Evolutionary conservation across 2,797 vertebrate species (phyloP), one percentile per base, ranked within the genome.

Genomic region (Sebastes wilsoni): DNA sequence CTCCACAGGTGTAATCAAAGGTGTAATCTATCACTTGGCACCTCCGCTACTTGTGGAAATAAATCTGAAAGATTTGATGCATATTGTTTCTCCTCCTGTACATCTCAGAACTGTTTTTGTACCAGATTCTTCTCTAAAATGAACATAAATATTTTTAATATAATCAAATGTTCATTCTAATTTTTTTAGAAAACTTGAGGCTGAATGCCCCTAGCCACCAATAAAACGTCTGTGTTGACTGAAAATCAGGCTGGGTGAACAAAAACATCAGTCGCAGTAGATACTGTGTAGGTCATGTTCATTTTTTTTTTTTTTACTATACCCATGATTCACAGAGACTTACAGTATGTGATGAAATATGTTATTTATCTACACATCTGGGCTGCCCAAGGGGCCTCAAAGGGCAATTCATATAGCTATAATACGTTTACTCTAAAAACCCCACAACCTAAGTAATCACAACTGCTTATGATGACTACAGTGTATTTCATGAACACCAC

Each of bases 301-400:
- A 62, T 46, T 46, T 18, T 46, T 46, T 46, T n/a, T 18, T 46
- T 22, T 64, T 13, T 2, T 25, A 55, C 6, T 25, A 66, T 34
- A 14, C 62, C 52, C 13, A n/a, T 66, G 12, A 10, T 27, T 55
- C 14, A n/a, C 49, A 66, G 38, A 75, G 18, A 75, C 55, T 55
- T 58, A 38, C 65, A 55, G 22, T 20, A 6, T 72, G 27, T 79
- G 38, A 76, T 68, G 30, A 52, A 18, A 61, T 25, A 30, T 11
- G 69, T 38, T 55, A 73, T 85, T 79, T 66, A 66, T 71, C 62
- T 71, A 3, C 34, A 67, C 60, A 78, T 87, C 67, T 78, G 62
- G n/a, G 38, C 27, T 65, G 30, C 72, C 54, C 6, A 8, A 22
- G 16, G 22, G 6, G 23, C 30, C 22, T 71, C 36, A 30, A 36